Base-by-base conservation (phyloP, 2,888 invertebrate species). In the Selenia dentaria region DNA sequence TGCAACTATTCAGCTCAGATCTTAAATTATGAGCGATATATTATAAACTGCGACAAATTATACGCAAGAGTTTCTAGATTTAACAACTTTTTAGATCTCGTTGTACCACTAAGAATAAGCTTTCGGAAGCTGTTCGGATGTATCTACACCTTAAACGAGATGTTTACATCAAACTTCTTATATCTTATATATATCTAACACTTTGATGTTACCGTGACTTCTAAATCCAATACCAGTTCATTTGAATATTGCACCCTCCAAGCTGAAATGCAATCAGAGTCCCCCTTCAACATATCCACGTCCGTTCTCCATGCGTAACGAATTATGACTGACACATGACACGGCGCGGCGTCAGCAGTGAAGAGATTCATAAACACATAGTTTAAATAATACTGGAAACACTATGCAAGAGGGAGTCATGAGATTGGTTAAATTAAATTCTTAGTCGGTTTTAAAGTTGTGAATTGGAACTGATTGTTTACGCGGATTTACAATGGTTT, bases 271-370 rank as follows among this genome's bases (percentile, higher is more conserved):
- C 71, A 74, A 74, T 74, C 73, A 62, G 68, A 64, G 51, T 57
- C 67, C 64, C 64, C 69, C 45, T 43, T 45, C 70, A 77, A 76
- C 74, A 74, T 71, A 68, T 66, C 67, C 74, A 77, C 82, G 74
- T 74, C 67, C 69, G 67, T 54, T 57, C 64, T 54, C 62, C 44
- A 55, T 58, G 82, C 87, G 84, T 85, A 83, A 83, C 87, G 86
- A 85, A 86, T 79, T 65, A 72, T 76, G 84, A 86, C 62, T 85
- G 85, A 85, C 83, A 56, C 52, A 60, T 72, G 78, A 72, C 75
- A 63, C 41, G 61, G 57, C 60, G 57, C 60, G 16, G 4, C 16
- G 75, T 45, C 60, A 51, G 64, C 56, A 47, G 56, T 62, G 62
- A 75, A 63, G 64, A 70, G 59, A 67, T 71, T 70, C 75, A 16